Conservation (phyloP, 2,888 invertebrate species). For the Melanargia galathea region DNA sequence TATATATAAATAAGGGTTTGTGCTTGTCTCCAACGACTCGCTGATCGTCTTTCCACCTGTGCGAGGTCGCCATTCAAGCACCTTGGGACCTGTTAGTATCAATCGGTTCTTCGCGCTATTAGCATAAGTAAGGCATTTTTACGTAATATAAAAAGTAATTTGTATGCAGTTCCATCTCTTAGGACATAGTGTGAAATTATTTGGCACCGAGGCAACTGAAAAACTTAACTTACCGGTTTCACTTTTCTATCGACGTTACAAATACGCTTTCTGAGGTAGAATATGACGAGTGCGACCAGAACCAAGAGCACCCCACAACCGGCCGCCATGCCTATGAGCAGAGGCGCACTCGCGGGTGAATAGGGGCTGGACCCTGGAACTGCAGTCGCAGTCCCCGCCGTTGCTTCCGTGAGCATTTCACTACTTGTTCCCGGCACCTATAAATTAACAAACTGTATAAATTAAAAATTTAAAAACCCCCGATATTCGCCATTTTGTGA, state of each 20-base stretch:
- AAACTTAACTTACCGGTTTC: slow-evolving; percentile 68
- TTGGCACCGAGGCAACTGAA: background rate
- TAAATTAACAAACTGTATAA: slow-evolving; percentile 7
- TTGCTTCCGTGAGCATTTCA: slow-evolving; percentile 54
- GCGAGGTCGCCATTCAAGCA: too few species aligned
- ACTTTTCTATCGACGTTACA: slow-evolving; percentile 70
- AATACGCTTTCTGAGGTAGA: slow-evolving; percentile 64
- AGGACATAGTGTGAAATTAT: too few species aligned
- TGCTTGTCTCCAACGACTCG: too few species aligned
- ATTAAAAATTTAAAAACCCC: background rate
- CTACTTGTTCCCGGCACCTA: slow-evolving; percentile 63
- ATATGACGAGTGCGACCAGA: slow-evolving; percentile 53
- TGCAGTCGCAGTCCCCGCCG: slow-evolving; percentile 53
- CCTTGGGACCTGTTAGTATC: too few species aligned
- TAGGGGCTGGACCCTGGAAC: slow-evolving; percentile 51
- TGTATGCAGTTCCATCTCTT: too few species aligned
- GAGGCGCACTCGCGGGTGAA: slow-evolving; percentile 53
- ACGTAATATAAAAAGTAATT: too few species aligned
- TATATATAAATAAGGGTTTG: too few species aligned
- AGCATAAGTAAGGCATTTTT: too few species aligned
- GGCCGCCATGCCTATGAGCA: slow-evolving; percentile 45
- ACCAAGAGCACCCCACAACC: slow-evolving; percentile 60
- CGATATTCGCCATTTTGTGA: too few species aligned
- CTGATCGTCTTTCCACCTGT: too few species aligned
- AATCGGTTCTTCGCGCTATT: too few species aligned